phyloP scores from a whole-genome alignment of 2,797 vertebrate genomes.

The Cuniculus paca region DNA sequence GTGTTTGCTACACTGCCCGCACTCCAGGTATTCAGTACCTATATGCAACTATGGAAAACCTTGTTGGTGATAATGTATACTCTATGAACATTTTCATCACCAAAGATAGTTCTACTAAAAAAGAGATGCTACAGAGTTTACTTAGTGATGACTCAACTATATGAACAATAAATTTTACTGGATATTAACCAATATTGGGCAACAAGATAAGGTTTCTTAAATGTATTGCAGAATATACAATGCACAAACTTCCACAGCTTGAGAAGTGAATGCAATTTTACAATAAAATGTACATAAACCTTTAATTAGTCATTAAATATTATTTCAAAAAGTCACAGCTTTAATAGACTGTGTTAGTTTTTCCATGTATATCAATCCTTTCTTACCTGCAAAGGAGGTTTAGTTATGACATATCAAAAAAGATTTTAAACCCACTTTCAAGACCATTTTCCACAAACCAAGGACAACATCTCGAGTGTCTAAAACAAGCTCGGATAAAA shows the following conservation, averaged over 20 bases:
- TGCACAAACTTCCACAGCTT: background rate
- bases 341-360: background rate
- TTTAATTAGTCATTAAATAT: slow-evolving; percentile 19
- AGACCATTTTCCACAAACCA: background rate
- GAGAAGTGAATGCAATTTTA: background rate
- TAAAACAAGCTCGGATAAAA: background rate
- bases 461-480: background rate
- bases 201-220: background rate
- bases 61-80: background rate
- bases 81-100: background rate
- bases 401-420: background rate
- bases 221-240: background rate
- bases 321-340: background rate
- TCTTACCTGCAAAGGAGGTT: background rate
- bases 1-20: background rate
- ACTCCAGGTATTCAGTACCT: background rate
- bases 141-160: background rate
- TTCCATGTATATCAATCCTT: background rate
- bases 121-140: background rate
- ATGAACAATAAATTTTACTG: background rate
- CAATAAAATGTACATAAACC: background rate
- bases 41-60: background rate
- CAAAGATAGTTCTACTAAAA: background rate
- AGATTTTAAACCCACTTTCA: background rate
- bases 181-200: background rate